Evolutionary conservation across 1,140 invertebrate genomes (phyloP), one percentile per base, ranked within the genome.

Genomic region (Geopemphigus sp.): DNA sequence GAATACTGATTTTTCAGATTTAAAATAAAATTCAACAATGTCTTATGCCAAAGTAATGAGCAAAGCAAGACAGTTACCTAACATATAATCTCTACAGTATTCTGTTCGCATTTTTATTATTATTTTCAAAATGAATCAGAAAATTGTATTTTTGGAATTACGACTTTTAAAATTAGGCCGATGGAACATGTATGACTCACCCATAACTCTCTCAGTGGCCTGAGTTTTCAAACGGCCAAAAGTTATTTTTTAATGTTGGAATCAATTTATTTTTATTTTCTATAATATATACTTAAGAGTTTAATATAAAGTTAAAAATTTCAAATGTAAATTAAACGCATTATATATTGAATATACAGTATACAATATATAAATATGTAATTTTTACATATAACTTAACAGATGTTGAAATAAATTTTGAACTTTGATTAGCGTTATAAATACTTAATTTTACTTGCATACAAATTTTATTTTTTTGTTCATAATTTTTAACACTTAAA

Each of bases 81-180:
- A 39, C 32, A 39, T 39, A 4, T 8, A 39, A 39, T 39, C 32
- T 39, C 32, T 39, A 8, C 32, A 39, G 32, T 39, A 39, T 39
- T 39, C 32, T 39, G 32, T 8, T 39, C 32, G 32, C 32, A 4
- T 4, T 39, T 39, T 39, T 39, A 39, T 39, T 39, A 39, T 39
- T 39, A 39, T 39, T 8, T 39, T 39, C n/a, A 39, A 39, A 39
- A 39, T 39, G 32, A 39, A 64, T 32, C 5, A 32, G 32, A 66
- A 66, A 64, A 66, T 66, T 26, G 19, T 66, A 66, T 66, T 66
- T 66, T 66, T 66, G 63, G 63, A 66, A 39, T 66, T 22, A 39
- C 11, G 6, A 66, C 63, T 19, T 64, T 64, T 66, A 39, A 45
- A 66, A 66, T 66, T 66, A 66, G 32, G 63, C 63, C 32, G 12